A percentile compares a stretch with the other conserved stretches of the same genome.
phyloP scores from a whole-genome alignment of 2,888 invertebrate species.

The Horisme vitalbata region DNA sequence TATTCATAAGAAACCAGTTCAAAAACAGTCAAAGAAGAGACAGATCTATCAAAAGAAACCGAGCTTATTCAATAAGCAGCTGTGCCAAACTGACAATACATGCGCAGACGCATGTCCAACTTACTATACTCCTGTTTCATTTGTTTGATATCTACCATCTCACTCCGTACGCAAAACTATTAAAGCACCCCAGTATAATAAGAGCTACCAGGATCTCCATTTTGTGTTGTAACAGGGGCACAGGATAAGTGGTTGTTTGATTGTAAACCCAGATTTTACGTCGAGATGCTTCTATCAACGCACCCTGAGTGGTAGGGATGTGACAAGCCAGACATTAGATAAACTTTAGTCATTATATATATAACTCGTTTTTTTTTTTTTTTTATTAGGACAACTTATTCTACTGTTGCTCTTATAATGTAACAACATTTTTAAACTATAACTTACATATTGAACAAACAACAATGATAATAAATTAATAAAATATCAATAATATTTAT shows the following conservation, averaged over 20 bases:
- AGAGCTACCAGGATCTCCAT: conserved; percentile 16
- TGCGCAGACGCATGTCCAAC: conserved; percentile 16
- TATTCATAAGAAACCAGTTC: not conserved
- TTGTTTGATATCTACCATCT: conserved; percentile 18
- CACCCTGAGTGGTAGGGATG: not conserved
- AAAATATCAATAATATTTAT: too few species aligned
- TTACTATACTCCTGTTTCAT: conserved; percentile 10
- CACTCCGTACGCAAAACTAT: conserved; percentile 19
- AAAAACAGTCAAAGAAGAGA: not conserved
- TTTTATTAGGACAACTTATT: too few species aligned
- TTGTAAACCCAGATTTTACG: conserved; percentile 19
- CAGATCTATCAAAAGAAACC: not conserved
- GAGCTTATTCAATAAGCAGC: conserved; percentile 6
- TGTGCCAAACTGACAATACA: conserved; percentile 3
- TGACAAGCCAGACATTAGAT: not conserved
- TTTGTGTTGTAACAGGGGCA: conserved; percentile 2
- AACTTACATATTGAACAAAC: too few species aligned
- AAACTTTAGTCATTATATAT: too few species aligned
- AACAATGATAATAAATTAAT: too few species aligned
- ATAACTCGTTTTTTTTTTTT: too few species aligned
- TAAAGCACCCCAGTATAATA: conserved; percentile 23
- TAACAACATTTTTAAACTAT: too few species aligned
- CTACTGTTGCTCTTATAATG: too few species aligned
- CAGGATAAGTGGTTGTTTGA: conserved; percentile 7
- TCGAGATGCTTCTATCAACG: conserved; percentile 12